A percentile compares a stretch with the other conserved stretches of the same genome.
phyloP scores from a whole-genome alignment of 1,140 invertebrate genomes.

The Eriocheir sinensis region DNA sequence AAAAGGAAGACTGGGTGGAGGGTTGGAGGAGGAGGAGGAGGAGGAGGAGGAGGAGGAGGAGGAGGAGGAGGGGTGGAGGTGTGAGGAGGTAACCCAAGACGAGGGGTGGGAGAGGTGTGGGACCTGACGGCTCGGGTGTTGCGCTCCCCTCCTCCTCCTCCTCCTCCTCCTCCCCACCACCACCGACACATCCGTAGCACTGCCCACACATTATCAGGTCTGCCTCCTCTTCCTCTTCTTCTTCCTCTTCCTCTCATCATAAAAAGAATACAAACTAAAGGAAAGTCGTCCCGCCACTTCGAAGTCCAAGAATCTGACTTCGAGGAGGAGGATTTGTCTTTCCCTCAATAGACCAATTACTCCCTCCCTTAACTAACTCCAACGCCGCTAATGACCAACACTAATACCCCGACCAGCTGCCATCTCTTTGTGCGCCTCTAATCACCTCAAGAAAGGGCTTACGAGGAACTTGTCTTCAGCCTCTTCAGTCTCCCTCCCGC shows the following conservation, averaged over 20 bases:
- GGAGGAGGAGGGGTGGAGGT: neutral
- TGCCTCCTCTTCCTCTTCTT: neutral
- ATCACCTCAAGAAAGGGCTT: neutral
- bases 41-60: neutral
- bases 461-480: neutral
- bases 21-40: too few species aligned
- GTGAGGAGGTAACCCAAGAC: slow-evolving; percentile 30
- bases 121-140: slow-evolving; percentile 47
- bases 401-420: too few species aligned
- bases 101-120: slow-evolving; percentile 31
- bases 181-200: neutral
- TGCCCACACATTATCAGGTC: neutral
- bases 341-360: neutral
- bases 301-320: neutral
- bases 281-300: neutral
- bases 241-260: neutral
- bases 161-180: too few species aligned
- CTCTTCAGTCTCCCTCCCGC: too few species aligned
- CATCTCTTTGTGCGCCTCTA: neutral
- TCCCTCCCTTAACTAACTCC: neutral
- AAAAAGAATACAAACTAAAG: neutral
- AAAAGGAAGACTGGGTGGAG: too few species aligned
- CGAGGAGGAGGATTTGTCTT: neutral
- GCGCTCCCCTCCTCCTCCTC: too few species aligned
- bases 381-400: too few species aligned